Conservation (phyloP, 2,113 vertebrate species). For the Pomatostomus ruficeps region DNA sequence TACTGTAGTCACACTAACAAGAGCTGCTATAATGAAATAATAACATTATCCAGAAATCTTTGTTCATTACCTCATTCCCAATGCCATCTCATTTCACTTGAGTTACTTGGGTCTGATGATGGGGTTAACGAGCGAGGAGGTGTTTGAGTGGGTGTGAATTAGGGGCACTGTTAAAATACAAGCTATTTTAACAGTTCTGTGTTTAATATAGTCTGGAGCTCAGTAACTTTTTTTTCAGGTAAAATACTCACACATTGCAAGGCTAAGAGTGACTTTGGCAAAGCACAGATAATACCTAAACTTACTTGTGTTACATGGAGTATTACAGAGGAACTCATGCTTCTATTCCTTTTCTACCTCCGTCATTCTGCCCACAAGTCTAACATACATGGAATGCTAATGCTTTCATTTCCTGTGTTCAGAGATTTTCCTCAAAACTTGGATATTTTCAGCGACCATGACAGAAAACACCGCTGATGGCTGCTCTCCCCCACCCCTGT, state of each 20-base stretch:
- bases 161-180: conserved; percentile 21
- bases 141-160: conserved; percentile 39
- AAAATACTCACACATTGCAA: not conserved
- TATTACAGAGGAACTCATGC: not conserved
- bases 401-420: not conserved
- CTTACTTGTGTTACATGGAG: not conserved
- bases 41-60: conserved; percentile 31
- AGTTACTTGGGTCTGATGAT: conserved; percentile 4
- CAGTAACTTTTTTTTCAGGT: conserved; percentile 35
- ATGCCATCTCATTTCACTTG: conserved; percentile 20
- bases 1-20: not conserved
- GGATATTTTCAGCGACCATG: not conserved
- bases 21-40: conserved; percentile 14
- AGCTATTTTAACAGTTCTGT: conserved; percentile 18
- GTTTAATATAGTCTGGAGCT: conserved; percentile 29
- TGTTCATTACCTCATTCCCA: conserved; percentile 34
- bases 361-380: not conserved
- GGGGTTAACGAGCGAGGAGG: conserved; percentile 8
- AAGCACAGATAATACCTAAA: not conserved
- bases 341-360: not conserved
- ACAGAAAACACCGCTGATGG: not conserved
- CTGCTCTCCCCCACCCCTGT: conserved; percentile 35
- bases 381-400: not conserved
- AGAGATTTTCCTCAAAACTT: conserved; percentile 9
- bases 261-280: conserved; percentile 8